These are phyloP conservation scores for Dorcus parallelipipedus DNA, from an alignment of 2,888 invertebrate species.

Conservation along the genomic window DNA sequence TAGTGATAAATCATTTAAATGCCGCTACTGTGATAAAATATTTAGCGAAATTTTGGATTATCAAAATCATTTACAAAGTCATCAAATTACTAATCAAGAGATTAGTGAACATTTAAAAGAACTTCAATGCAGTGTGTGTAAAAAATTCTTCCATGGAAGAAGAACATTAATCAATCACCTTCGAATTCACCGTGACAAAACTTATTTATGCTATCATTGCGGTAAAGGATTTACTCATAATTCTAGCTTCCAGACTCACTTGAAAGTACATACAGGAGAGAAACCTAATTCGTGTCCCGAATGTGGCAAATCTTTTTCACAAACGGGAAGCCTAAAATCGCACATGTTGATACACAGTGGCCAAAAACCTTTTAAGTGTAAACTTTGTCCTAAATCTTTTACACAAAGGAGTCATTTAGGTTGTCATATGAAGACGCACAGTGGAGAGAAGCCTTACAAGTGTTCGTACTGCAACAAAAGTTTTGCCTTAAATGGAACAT, in stretches of 20 bases:
- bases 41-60: constrained; percentile 9
- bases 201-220: constrained; percentile 19
- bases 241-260: constrained; percentile 11
- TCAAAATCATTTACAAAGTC: not conserved
- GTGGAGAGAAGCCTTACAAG: constrained; percentile 19
- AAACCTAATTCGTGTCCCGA: constrained; percentile 36
- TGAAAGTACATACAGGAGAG: constrained; percentile 35
- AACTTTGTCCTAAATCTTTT: constrained; percentile 19
- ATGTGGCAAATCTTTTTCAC: constrained; percentile 30
- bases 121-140: constrained; percentile 8
- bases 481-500: constrained; percentile 23
- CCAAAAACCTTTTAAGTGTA: constrained; percentile 31
- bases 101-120: not conserved
- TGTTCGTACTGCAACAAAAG: constrained; percentile 20
- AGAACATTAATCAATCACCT: not conserved
- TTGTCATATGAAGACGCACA: constrained; percentile 20
- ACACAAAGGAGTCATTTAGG: constrained; percentile 17
- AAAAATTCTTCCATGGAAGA: not conserved
- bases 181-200: constrained; percentile 11
- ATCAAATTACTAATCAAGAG: not conserved
- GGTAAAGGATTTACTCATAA: constrained; percentile 18
- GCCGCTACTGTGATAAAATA: constrained; percentile 17
- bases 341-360: constrained; percentile 40
- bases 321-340: constrained; percentile 24
- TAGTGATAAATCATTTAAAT: constrained; percentile 12